Evolutionary conservation across 2,888 invertebrate genomes (phyloP), one percentile per base, ranked within the genome.

Genomic region (Cryptocephalus primarius): DNA sequence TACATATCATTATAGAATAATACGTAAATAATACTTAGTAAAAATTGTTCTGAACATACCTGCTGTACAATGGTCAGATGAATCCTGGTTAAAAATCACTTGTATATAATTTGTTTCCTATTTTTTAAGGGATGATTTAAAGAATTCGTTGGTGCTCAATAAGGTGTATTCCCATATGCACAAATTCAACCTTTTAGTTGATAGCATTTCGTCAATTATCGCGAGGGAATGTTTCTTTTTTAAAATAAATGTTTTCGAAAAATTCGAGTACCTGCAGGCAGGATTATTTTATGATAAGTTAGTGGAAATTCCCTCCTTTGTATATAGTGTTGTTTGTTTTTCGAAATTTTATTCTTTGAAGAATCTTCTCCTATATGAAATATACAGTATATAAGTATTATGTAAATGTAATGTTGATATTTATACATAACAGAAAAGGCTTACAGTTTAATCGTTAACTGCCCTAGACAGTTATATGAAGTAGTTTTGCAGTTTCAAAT

Each of bases 1-100:
- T 68, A 70, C 68, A 70, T 69, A 70, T 70, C 69, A 69, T 63
- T 60, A 55, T 65, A 66, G 62, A 58, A 55, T 61, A 62, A 58
- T 54, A 53, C 56, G 49, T 53, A 55, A 54, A 46, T 50, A 52
- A 48, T 51, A 52, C 12, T n/a, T 36, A 36, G 36, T 36, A n/a
- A 44, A 50, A 52, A 48, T 40, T 53, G 53, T 51, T 55, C 52
- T 55, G 52, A 56, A 52, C 48, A 52, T 52, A 59, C 57, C 57
- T 60, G 56, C 59, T 63, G 61, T 60, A 63, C 60, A 62, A 60
- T 61, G 55, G 58, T 49, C 45, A 53, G 51, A 51, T 48, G 48
- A 54, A 45, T 22, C 22, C 22, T 22, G 22, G 22, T 22, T 22
- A 22, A 22, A 22, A 22, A 22, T 48, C 33, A 45, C 13, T 42